A percentile compares a stretch with the other conserved stretches of the same genome.
These are phyloP conservation scores for Sesia bembeciformis DNA, from an alignment of 2,888 invertebrate genomes.

Conservation along the genomic window DNA sequence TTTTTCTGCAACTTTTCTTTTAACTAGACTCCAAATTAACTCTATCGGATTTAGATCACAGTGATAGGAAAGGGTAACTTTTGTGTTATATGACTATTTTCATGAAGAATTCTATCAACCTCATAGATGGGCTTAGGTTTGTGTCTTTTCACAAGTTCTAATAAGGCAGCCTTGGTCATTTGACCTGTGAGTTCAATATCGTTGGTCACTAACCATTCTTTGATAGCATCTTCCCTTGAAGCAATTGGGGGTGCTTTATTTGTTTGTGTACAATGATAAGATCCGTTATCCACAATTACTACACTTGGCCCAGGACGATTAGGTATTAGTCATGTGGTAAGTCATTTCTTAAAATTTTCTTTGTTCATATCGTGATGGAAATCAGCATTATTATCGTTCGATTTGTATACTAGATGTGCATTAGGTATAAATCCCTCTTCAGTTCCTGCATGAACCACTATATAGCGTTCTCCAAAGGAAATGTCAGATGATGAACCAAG, in stretches of 20 bases:
- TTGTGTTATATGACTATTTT: background rate
- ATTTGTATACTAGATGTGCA: background rate
- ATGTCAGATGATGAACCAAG: background rate
- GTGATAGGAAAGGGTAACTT: background rate
- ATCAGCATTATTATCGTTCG: background rate
- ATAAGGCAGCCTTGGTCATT: background rate
- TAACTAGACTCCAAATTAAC: background rate
- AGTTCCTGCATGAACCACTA: background rate
- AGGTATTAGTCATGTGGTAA: background rate
- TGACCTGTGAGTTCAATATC: background rate
- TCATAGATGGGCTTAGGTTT: background rate
- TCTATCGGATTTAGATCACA: conserved; percentile 1
- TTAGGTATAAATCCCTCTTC: background rate
- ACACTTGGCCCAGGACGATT: background rate
- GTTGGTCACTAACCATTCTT: background rate
- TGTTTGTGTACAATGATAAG: background rate
- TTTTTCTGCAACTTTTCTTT: no score
- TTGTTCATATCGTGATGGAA: background rate
- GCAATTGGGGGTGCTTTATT: background rate
- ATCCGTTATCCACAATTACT: background rate
- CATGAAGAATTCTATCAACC: background rate
- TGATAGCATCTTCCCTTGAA: background rate
- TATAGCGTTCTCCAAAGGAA: background rate
- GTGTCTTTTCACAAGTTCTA: conserved; percentile 1
- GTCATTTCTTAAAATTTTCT: background rate